phyloP scores from a whole-genome alignment of 2,888 invertebrate species.

The Latrodectus hesperus region DNA sequence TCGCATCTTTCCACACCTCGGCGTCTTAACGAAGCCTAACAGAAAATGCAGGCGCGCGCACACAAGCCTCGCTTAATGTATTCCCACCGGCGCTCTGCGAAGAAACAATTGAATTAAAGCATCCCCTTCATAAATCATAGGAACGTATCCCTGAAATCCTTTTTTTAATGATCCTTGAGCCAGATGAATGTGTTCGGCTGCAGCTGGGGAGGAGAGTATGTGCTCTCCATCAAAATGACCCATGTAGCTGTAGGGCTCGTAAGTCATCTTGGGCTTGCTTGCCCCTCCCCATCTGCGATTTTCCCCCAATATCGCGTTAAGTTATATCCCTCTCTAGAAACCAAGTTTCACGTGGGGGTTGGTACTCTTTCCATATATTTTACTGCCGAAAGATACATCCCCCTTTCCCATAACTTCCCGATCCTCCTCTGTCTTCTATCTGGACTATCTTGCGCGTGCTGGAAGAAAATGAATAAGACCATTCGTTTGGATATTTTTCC shows the following conservation, averaged over 20 bases:
- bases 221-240: constrained; percentile 58
- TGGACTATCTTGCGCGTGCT: too few relatives aligned
- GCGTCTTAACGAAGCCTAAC: constrained; percentile 42
- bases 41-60: neutral
- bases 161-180: constrained; percentile 58
- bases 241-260: constrained; percentile 25
- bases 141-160: constrained; percentile 35
- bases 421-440: too few relatives aligned
- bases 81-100: constrained; percentile 44
- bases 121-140: constrained; percentile 59
- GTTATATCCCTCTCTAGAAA: constrained; percentile 42
- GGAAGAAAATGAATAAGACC: too few relatives aligned
- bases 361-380: neutral
- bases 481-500: too few relatives aligned
- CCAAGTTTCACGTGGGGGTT: neutral
- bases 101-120: constrained; percentile 68
- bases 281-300: too few relatives aligned
- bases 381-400: constrained; percentile 6
- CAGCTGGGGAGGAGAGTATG: constrained; percentile 25
- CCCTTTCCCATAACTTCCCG: too few relatives aligned
- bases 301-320: too few relatives aligned
- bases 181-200: constrained; percentile 44
- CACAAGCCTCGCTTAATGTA: constrained; percentile 34
- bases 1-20: constrained; percentile 55
- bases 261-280: constrained; percentile 44